Evolutionary conservation across 2,113 vertebrate genomes (phyloP).

Genomic region (Tetrao urogallus): DNA sequence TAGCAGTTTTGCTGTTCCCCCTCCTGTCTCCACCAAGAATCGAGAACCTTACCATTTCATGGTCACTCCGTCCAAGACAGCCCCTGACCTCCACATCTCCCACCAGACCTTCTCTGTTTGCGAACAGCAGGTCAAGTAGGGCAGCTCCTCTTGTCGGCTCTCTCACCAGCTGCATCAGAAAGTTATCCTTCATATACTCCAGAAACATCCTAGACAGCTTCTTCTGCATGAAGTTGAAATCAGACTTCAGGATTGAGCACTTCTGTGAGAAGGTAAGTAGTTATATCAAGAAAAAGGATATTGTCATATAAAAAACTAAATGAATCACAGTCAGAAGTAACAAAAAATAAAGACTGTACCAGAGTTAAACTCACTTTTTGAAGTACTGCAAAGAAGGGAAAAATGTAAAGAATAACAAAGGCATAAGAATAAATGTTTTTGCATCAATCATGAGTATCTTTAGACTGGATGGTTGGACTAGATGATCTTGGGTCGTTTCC

Average conservation of each 20-base stretch:
- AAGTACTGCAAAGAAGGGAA: not conserved
- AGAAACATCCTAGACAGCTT: too few relatives aligned
- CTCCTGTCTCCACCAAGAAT: too few relatives aligned
- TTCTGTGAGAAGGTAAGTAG: not conserved
- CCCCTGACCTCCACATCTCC: too few relatives aligned
- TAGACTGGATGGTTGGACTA: not conserved
- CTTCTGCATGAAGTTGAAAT: not conserved
- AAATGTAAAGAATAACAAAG: not conserved
- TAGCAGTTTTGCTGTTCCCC: too few relatives aligned
- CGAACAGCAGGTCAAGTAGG: too few relatives aligned
- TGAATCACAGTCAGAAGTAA: not conserved
- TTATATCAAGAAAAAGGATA: not conserved
- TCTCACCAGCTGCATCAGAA: too few relatives aligned
- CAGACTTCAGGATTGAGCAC: fast-evolving
- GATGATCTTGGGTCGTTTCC: too few relatives aligned
- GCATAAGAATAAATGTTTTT: not conserved
- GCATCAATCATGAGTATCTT: not conserved
- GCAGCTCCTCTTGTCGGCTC: too few relatives aligned
- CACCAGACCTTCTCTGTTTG: too few relatives aligned
- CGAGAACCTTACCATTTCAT: too few relatives aligned
- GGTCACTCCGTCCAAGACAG: too few relatives aligned
- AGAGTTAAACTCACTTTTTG: not conserved
- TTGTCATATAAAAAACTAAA: not conserved
- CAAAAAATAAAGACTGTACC: not conserved
- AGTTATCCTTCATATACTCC: too few relatives aligned